Evolutionary conservation across 2,797 vertebrate species (phyloP).

Genomic region (Tapirus indicus): DNA sequence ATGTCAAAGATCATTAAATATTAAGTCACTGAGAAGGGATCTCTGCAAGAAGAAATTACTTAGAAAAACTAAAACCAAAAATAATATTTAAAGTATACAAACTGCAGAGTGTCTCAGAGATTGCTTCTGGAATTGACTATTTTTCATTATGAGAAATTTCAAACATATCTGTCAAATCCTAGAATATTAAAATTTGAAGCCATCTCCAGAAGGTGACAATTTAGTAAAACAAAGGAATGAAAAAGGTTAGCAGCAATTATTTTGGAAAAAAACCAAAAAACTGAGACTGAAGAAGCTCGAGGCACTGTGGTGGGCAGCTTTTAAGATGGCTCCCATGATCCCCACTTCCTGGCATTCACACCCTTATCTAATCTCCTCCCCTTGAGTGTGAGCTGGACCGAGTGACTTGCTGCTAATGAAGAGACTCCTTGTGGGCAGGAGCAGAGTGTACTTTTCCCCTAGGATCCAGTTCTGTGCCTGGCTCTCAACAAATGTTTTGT

Average conservation of each 20-base stretch:
- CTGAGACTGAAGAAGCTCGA: neutral
- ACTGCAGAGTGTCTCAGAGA: neutral
- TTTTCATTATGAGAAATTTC: constrained; percentile 23
- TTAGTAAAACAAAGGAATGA: neutral
- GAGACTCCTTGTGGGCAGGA: neutral
- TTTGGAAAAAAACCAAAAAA: neutral
- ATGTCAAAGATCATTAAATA: neutral
- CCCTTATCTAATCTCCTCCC: neutral
- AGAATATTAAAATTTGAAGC: neutral
- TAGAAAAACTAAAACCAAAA: neutral
- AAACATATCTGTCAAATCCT: neutral
- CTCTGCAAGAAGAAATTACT: neutral
- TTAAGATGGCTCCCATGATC: neutral
- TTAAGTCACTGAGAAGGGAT: neutral
- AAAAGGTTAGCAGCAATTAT: neutral
- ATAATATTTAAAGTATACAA: neutral
- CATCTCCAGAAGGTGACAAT: neutral
- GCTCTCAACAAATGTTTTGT: neutral
- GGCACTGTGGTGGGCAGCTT: neutral
- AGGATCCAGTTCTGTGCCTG: neutral
- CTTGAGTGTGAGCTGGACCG: neutral
- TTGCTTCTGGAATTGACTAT: neutral
- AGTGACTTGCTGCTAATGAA: neutral
- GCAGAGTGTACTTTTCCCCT: neutral
- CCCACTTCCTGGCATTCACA: neutral